Conservation (phyloP, 2,113 vertebrate species). For the Oceanodroma tethys region DNA sequence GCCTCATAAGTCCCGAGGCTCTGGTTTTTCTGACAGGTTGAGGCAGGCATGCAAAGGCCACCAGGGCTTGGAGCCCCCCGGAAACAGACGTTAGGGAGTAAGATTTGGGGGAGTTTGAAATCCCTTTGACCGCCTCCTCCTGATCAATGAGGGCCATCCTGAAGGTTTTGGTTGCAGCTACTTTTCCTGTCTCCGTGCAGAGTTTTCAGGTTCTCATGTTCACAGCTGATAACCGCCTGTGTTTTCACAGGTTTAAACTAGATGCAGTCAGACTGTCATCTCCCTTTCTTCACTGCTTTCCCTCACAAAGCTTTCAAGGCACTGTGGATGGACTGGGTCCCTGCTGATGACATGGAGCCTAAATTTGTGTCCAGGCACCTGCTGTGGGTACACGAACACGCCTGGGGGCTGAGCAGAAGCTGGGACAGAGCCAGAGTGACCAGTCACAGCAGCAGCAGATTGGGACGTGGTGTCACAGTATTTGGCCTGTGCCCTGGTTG, state of each 20-base stretch:
- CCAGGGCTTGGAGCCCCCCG: fast-evolving
- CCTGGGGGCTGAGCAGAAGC: not conserved
- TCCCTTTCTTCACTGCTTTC: not conserved
- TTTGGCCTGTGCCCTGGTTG: not conserved
- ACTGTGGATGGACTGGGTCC: not conserved
- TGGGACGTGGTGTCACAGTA: not conserved
- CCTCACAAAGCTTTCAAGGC: not conserved
- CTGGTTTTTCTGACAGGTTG: not conserved
- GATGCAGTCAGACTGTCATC: not conserved
- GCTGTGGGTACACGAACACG: not conserved
- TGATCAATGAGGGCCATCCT: not conserved
- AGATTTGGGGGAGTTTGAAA: not conserved
- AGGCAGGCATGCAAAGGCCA: not conserved
- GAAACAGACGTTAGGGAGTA: fast-evolving
- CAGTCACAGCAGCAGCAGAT: not conserved
- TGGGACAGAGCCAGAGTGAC: not conserved
- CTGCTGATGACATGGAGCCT: not conserved
- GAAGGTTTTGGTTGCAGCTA: not conserved
- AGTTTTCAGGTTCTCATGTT: not conserved
- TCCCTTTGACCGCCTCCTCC: not conserved
- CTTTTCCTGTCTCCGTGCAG: fast-evolving
- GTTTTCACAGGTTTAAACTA: not conserved
- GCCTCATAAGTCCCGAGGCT: not conserved
- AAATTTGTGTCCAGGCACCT: not conserved
- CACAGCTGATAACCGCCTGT: not conserved